Conservation (phyloP, 1,140 invertebrate genomes). For the Himalopsyche phryganea region DNA sequence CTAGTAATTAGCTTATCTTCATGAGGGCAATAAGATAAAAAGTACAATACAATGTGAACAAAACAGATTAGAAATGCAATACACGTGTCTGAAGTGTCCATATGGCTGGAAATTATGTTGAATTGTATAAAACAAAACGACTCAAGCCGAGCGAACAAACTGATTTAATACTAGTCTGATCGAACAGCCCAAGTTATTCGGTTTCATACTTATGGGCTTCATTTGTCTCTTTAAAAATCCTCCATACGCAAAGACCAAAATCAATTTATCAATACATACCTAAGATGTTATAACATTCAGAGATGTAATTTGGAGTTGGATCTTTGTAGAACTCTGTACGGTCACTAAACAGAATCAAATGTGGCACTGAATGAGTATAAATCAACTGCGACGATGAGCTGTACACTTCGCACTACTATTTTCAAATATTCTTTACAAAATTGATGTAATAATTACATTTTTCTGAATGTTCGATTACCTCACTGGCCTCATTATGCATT, state of each 20-base stretch:
- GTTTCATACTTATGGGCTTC: conserved; percentile 2
- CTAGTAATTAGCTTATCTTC: conserved; percentile 1
- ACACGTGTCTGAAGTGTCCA: conserved; percentile 31
- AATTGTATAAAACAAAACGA: conserved; percentile 40
- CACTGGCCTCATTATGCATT: conserved; percentile 9
- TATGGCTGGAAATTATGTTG: conserved; percentile 17
- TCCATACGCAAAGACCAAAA: background rate
- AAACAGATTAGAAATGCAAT: conserved; percentile 1
- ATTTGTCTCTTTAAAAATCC: background rate
- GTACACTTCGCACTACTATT: conserved; percentile 17
- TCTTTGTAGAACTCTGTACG: background rate
- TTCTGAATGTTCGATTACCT: conserved; percentile 20
- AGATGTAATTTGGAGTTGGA: background rate
- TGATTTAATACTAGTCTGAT: conserved; percentile 48
- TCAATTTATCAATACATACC: no score
- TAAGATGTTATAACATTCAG: no score
- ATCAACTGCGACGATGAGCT: background rate
- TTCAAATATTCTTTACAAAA: conserved; percentile 18
- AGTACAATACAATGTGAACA: no score
- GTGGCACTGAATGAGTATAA: background rate
- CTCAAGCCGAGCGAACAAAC: conserved; percentile 56
- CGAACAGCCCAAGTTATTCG: conserved; percentile 51
- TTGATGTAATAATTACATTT: conserved; percentile 9
- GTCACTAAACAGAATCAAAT: background rate
- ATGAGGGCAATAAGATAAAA: background rate